A percentile compares a stretch with the other conserved stretches of the same genome.
Evolutionary conservation across 2,113 vertebrate genomes (phyloP).

Genomic region (Eretmochelys imbricata): DNA sequence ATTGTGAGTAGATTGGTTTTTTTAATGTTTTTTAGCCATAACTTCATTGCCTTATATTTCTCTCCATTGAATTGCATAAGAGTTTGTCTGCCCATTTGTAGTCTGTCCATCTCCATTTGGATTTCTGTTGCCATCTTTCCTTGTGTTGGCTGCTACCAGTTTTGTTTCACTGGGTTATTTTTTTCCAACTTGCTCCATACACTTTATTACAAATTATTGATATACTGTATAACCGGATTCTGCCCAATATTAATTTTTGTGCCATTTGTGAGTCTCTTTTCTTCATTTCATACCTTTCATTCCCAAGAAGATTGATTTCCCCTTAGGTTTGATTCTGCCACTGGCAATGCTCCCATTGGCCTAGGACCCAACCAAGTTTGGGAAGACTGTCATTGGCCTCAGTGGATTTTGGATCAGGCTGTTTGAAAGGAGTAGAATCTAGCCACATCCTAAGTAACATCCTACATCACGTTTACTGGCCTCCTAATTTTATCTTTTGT

Average conservation of each 20-base stretch:
- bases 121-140: constrained; percentile 27
- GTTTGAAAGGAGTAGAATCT: not conserved
- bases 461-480: not conserved
- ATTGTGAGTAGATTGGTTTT: not conserved
- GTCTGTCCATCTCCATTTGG: not conserved
- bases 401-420: not conserved
- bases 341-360: not conserved
- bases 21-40: not conserved
- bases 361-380: not conserved
- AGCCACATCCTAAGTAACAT: not conserved
- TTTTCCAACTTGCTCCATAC: not conserved
- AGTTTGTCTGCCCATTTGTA: not conserved
- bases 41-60: not conserved
- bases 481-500: not conserved
- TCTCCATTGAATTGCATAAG: not conserved
- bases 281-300: not conserved
- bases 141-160: not conserved
- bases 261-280: not conserved
- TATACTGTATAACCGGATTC: not conserved
- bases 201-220: not conserved
- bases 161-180: not conserved
- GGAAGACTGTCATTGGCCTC: not conserved
- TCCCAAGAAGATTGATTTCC: not conserved
- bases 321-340: not conserved
- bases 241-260: constrained; percentile 2